Conservation (phyloP, 1,140 invertebrate genomes). For the Drosophila sechellia region DNA sequence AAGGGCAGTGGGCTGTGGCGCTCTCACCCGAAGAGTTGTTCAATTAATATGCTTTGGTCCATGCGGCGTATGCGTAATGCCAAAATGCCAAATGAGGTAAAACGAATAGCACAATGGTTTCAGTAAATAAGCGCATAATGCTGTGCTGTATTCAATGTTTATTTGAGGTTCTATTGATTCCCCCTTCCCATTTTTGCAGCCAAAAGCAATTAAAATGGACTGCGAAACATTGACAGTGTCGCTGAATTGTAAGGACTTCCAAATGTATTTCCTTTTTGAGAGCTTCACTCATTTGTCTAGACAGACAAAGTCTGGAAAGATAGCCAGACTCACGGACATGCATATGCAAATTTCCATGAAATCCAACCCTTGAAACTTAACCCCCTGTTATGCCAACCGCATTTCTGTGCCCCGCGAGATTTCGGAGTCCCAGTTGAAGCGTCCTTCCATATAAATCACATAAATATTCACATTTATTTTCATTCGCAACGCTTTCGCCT, state of each 20-base stretch:
- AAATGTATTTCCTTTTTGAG: not conserved
- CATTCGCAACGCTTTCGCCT: constrained; percentile 62
- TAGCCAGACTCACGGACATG: constrained; percentile 7
- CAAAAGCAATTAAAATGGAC: constrained; percentile 7
- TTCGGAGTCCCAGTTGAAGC: constrained; percentile 27
- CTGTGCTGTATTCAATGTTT: constrained; percentile 32
- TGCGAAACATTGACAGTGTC: not conserved
- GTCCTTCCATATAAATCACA: constrained; percentile 65
- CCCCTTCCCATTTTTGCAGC: constrained; percentile 1
- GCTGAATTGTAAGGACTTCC: not conserved
- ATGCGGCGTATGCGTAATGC: constrained; percentile 41
- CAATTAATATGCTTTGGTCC: constrained; percentile 39
- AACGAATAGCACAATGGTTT: constrained; percentile 30
- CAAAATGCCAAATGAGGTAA: constrained; percentile 37
- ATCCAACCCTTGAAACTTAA: not conserved
- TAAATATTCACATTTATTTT: constrained; percentile 72
- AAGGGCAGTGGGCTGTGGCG: not conserved
- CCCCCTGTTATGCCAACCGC: not conserved
- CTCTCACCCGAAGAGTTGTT: constrained; percentile 27
- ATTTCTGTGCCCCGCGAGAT: not conserved
- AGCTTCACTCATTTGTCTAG: constrained; percentile 29
- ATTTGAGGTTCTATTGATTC: constrained; percentile 21
- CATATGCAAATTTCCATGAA: constrained; percentile 15
- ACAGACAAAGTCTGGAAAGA: constrained; percentile 18
- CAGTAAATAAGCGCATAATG: constrained; percentile 41